Base-by-base conservation (phyloP, 2,113 vertebrate genomes). In the Sinocyclocheilus grahami region DNA sequence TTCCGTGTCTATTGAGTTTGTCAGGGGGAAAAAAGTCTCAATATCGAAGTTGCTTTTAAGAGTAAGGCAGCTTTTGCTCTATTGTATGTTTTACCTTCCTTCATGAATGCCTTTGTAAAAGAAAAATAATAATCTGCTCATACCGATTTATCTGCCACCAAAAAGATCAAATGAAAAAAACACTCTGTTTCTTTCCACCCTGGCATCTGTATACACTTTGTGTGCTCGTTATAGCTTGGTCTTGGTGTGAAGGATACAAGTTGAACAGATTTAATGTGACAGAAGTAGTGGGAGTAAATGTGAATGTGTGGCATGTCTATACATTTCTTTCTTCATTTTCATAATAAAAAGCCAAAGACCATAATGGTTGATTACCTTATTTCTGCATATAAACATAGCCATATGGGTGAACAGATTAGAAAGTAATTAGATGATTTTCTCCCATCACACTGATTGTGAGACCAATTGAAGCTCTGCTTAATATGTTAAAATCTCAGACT, bases 91-190 rank as follows among this genome's bases (percentile, higher is more conserved):
- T 27, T 30, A 33, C 65, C 62, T 87, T 85, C 27, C 37, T 8
- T 67, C 69, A 88, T 60, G 85, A 87, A 37, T 82, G 86, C 85
- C 87, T 88, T 86, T 85, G 82, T 84, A 81, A 84, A 89, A 75
- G 78, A 85, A 78, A 89, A 87, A 90, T 89, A 83, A 89, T 81
- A 87, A 87, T 87, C 86, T 87, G 78, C 88, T 87, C 80, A 63
- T 62, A 76, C 86, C 87, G 83, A 90, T 89, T 89, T 89, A 53
- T 83, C 55, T 71, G 74, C 33, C 85, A 51, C 87, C 42, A 84
- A 78, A 75, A 87, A 88, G 85, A 90, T 90, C 74, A 86, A 75
- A 89, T 86, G 78, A 87, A 90, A 85, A 58, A 53, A 27, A 37
- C 30, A 51, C 1, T 58, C 58, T 60, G 58, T 60, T 39, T 27